Conservation (phyloP, 2,888 invertebrate species). For the Amaurobius ferox region DNA sequence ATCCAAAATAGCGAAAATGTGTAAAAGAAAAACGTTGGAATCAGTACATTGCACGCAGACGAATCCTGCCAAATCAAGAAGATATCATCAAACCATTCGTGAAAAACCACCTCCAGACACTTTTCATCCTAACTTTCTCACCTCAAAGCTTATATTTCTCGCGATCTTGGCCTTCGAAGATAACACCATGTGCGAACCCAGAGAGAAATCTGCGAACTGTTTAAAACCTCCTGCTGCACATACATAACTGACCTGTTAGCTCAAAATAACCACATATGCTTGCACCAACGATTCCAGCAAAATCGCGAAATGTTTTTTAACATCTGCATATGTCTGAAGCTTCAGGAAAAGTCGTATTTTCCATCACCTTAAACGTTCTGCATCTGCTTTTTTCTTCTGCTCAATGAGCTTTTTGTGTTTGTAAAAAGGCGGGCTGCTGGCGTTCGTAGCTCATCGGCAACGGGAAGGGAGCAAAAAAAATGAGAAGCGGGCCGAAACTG, state of each 20-base stretch:
- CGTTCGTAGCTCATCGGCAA: constrained; percentile 27
- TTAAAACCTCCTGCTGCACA: neutral
- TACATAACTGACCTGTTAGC: constrained; percentile 43
- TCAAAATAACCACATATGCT: constrained; percentile 49
- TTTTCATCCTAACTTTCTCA: too few relatives aligned
- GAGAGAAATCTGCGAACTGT: neutral
- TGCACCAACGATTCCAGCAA: constrained; percentile 26
- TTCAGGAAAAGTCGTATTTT: constrained; percentile 46
- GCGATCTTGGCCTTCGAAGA: neutral
- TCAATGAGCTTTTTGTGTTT: neutral
- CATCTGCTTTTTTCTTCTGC: constrained; percentile 29
- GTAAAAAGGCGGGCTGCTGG: constrained; percentile 7
- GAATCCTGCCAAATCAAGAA: too few relatives aligned
- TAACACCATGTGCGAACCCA: neutral
- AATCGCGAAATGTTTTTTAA: constrained; percentile 40
- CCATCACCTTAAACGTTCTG: constrained; percentile 48
- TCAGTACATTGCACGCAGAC: too few relatives aligned
- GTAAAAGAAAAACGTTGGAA: too few relatives aligned
- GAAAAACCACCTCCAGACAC: too few relatives aligned
- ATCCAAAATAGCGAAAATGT: too few relatives aligned
- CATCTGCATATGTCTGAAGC: constrained; percentile 60
- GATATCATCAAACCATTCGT: too few relatives aligned
- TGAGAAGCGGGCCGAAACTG: constrained; percentile 24
- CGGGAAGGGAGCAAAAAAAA: neutral
- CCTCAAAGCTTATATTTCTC: too few relatives aligned